Evolutionary conservation across 2,113 vertebrate species (phyloP), one percentile per base, ranked within the genome.

Genomic region (Limanda limanda): DNA sequence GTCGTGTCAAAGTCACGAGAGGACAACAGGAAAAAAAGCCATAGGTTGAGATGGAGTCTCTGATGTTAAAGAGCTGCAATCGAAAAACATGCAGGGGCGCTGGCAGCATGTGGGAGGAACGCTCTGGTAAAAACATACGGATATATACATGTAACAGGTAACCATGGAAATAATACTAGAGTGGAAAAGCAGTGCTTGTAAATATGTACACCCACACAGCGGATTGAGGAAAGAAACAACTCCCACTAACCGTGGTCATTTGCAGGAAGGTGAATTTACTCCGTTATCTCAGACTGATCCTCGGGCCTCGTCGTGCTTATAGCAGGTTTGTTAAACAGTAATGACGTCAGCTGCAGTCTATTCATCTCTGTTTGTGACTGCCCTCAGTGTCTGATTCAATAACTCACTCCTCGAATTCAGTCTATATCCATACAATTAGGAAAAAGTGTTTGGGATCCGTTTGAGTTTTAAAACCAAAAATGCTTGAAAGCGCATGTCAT

Each of bases 261-360:
- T 75, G 54, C 77, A 69, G 71, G 76, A 60, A 85, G 78, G 72
- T 89, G 76, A 90, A 88, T 88, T 66, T 42, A 42, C 40, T 12
- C 11, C 12, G 31, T 31, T 31, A 5, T 31, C 31, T 31, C 31
- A 42, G 40, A 85, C 55, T 85, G 79, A 91, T 87, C 78, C 71
- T 55, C 54, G 57, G 56, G 79, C 78, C 62, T 69, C 42, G 18
- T 63, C 13, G 54, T 17, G 71, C 56, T 78, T 71, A 84, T 75
- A 71, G 76, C 37, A 47, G 72, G 77, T 84, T 83, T 76, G 82
- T 90, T 90, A 87, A 82, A 90, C 68, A 78, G 76, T 85, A 91
- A 89, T 85, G 82, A 82, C 78, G 17, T 18, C 27, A 63, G 66
- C 25, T 79, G 55, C 24, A 66, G 77, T 85, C 57, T 59, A 79